Evolutionary conservation across 2,888 invertebrate genomes (phyloP), one percentile per base, ranked within the genome.

Genomic region (Calameuta filiformis): DNA sequence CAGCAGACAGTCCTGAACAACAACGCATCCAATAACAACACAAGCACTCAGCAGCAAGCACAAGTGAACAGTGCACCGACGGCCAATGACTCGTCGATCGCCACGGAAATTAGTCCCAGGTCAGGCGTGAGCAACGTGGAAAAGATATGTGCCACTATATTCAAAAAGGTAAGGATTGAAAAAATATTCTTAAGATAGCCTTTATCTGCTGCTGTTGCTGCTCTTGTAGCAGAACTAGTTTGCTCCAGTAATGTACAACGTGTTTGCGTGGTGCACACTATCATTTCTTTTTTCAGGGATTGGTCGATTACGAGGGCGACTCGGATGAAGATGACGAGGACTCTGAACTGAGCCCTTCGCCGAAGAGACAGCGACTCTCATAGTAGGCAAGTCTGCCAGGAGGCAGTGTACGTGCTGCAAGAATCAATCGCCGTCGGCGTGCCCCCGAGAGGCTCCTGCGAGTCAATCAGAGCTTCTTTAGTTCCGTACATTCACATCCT

Each of bases 281-380:
- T 71, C 31, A 71, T 31, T 71, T 71, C 0, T 71, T 71, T 77
- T 91, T 89, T 35, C 91, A 97, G 97, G 97, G 98, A 85, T 94
- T 99, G 89, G 99, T 99, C 82, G 99, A 99, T 92, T 99, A 99
- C 90, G 98, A 99, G 91, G 98, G 97, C 79, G 98, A 99, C 92
- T 98, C 98, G 0, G 98, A 99, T 89, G 98, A 98, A 89, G 98
- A 98, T 80, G 97, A 97, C 80, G 97, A 97, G 82, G 95, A 95
- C 82, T 92, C 93, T 69, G 93, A 93, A 76, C 92, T 93, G 86
- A 92, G 89, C 86, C 94, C 95, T 77, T 94, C 94, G 88, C 94
- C 95, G 82, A 96, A 96, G 92, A 93, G 96, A 90, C 95, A 96
- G 91, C 94, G 96, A 83, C 94, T 96, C 87, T 95, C 95, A 94